These are phyloP conservation scores for Lacerta viridis DNA, from an alignment of 2,797 vertebrate genomes.

Conservation along the genomic window DNA sequence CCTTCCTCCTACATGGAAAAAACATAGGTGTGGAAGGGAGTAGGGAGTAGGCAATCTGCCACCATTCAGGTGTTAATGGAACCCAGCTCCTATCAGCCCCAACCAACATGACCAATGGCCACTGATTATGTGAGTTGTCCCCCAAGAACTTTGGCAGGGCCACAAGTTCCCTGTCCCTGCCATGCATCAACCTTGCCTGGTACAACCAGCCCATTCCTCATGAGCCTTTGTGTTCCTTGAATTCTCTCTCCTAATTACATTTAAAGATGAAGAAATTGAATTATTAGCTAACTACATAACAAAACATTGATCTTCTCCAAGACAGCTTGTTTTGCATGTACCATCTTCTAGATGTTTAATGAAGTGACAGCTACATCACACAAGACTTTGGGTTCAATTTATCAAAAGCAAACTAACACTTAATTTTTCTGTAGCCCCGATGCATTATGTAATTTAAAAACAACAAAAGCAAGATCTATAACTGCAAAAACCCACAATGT, in stretches of 20 bases:
- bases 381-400: slow-evolving; percentile 65
- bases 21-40: no score
- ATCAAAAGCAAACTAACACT: slow-evolving; percentile 66
- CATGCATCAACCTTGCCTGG: background rate
- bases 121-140: background rate
- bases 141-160: background rate
- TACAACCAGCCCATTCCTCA: background rate
- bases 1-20: no score
- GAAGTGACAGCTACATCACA: slow-evolving; percentile 64
- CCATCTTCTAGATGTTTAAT: slow-evolving; percentile 63
- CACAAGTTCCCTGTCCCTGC: background rate
- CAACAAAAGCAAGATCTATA: slow-evolving; percentile 44
- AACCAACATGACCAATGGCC: background rate
- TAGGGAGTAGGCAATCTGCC: background rate
- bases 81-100: background rate
- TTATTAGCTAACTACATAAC: slow-evolving; percentile 55
- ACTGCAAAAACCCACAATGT: slow-evolving; percentile 55
- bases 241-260: slow-evolving; percentile 51
- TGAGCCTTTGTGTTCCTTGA: background rate
- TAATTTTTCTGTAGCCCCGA: slow-evolving; percentile 45
- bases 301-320: slow-evolving; percentile 45
- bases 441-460: slow-evolving; percentile 44
- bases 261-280: slow-evolving; percentile 58
- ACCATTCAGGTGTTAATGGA: no score
- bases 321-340: slow-evolving; percentile 67